Conservation (phyloP, 1,140 invertebrate genomes). For the Drosophila carrolli region DNA sequence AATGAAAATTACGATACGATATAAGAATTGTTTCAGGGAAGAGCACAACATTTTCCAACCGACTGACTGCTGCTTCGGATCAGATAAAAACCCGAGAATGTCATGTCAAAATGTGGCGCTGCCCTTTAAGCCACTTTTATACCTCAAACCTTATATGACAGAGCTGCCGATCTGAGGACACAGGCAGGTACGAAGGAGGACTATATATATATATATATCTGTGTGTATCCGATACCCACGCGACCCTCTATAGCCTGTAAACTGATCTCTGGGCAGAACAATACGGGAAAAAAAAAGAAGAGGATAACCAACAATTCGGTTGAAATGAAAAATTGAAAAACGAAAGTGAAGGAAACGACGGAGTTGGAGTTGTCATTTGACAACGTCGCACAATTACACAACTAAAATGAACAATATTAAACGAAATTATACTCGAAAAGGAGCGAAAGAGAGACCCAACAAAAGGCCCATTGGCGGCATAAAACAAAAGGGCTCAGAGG, state of each 20-base stretch:
- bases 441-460: constrained; percentile 57
- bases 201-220: background rate
- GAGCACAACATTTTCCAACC: constrained; percentile 66
- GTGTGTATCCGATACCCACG: constrained; percentile 57
- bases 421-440: constrained; percentile 71
- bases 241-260: constrained; percentile 59
- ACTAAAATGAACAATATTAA: constrained; percentile 83
- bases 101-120: constrained; percentile 79
- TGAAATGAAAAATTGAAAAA: constrained; percentile 70
- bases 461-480: constrained; percentile 74
- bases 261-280: constrained; percentile 66
- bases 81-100: constrained; percentile 73
- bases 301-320: constrained; percentile 40
- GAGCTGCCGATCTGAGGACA: constrained; percentile 32
- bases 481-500: constrained; percentile 79
- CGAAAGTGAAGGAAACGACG: constrained; percentile 65
- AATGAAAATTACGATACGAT: constrained; percentile 68
- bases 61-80: constrained; percentile 65
- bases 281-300: constrained; percentile 37
- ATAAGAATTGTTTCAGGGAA: constrained; percentile 36
- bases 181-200: constrained; percentile 21
- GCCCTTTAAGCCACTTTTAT: constrained; percentile 46
- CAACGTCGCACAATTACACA: constrained; percentile 77
- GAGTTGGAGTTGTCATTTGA: constrained; percentile 52
- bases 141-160: constrained; percentile 53